Base-by-base conservation (phyloP, 2,113 vertebrate species). In the Ardeotis arabs region DNA sequence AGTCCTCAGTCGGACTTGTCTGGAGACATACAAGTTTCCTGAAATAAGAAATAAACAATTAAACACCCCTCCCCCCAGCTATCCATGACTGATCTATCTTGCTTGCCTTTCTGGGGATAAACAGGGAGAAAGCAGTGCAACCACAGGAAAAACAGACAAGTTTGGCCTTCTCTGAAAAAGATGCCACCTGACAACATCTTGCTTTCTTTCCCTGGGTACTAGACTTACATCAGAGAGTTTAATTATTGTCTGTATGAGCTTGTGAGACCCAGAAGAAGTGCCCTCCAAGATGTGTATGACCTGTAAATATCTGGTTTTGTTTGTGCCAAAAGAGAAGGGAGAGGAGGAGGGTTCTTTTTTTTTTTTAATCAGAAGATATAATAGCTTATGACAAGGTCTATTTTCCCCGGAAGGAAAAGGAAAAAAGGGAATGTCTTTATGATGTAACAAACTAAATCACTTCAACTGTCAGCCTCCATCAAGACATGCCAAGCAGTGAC, bases 331-430 rank as follows among this genome's bases (percentile, higher is more conserved):
- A n/a, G 56, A 75, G 79, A 68, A 84, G 16, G 31, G 47, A 91
- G 19, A 56, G 12, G 10, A 8, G 59, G 44, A 94, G 31, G 56
- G 60, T 89, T 79, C 23, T 62, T 14, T 22, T 64, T 88, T 45
- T 66, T 63, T 24, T 52, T 83, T 72, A 37, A 55, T 87, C 76
- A 62, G 87, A 91, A 95, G 76, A 69, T 67, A 12, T 49, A 91
- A 96, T 96, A 90, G 35, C 14, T 96, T 95, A 81, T 97, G 93
- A 97, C 77, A 98, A 95, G 68, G 78, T 91, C 92, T 94, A 93
- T 94, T 97, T 72, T 93, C 49, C 93, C 80, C 95, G 82, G 77
- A 97, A 98, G 68, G 18, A 94, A 96, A 87, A 81, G n/a, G 20
- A 45, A 85, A 66, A 53, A 73, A 83, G 20, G n/a, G 41, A 90